Base-by-base conservation (phyloP, 2,888 invertebrate species). In the Drosophila lutescens region DNA sequence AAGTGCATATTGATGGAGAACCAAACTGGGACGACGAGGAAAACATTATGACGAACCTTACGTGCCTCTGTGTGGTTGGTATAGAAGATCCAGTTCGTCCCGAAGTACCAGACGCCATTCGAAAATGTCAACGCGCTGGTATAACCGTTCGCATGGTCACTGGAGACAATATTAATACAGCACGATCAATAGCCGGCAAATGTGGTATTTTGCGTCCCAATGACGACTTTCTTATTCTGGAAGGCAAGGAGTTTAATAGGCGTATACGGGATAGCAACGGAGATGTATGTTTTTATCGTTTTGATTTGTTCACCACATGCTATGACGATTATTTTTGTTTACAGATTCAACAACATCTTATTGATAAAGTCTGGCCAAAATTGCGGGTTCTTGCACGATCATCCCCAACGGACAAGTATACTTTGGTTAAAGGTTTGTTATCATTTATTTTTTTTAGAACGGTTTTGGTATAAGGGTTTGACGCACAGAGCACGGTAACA, bases 61-160 rank as follows among this genome's bases (percentile, higher is more conserved):
- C 99, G 60, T 98, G 98, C 92, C 92, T 99, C 75, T 97, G 98
- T 91, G 97, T 99, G 76, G 98, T 99, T 78, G 99, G 99, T 78
- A 99, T 99, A 91, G 98, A 99, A 93, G 99, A 99, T 93, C 99
- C 99, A 26, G 99, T 99, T 74, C 95, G 99, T 91, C 97, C 98
- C 17, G 99, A 99, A 94, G 98, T 92, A 74, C 98, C 98, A 32
- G 98, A 98, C 82, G 99, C 99, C 40, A 99, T 99, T 86, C 94
- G 95, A 73, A 97, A 96, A 92, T 99, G 99, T 93, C 98, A 99
- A 93, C 95, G 96, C 89, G 98, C 99, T 46, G 99, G 99, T 80
- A 99, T 99, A 90, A 98, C 98, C 10, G 99, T 99, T 23, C 95
- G 99, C 67, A 99, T 99, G 99, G 99, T 99, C 60, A 99, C 99